Base-by-base conservation (phyloP, 2,113 vertebrate genomes). In the Nyctereutes procyonoides region DNA sequence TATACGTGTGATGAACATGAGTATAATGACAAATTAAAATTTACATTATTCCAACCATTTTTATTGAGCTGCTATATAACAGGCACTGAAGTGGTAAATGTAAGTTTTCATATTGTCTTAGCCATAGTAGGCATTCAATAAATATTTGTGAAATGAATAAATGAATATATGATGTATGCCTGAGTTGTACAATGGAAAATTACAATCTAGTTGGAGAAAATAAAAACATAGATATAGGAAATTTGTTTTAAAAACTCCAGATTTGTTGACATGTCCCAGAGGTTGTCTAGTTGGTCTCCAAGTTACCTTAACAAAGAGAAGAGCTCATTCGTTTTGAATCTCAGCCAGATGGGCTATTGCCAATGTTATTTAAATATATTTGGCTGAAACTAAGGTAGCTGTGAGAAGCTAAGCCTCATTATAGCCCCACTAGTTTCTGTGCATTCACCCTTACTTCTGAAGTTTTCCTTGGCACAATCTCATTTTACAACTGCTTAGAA, bases 271-370 rank as follows among this genome's bases (percentile, higher is more conserved):
- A 73, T n/a, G 65, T 80, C 24, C 17, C 32, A 58, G 43, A 90
- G 30, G 13, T 88, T 80, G 56, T 77, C 51, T 63, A 94, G 2
- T 56, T 87, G n/a, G 19, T 94, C 24, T 97, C 77, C 62, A 93
- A 63, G 35, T 84, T 90, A 84, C 69, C 30, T 88, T 93, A 90
- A 94, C 63, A 95, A 92, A 73, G 26, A 88, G 65, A 90, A 92
- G 76, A 94, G 38, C 90, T 95, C 76, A 32, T 88, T 88, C 56
- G 63, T 56, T 87, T 71, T 94, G 32, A 88, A 94, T 92, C 89
- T 63, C 84, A 96, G n/a, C 74, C 86, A 94, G 13, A 76, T 92
- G 56, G 60, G 22, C 55, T 86, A 38, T 55, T 93, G 35, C 51
- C 69, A 87, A 32, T 93, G 51, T 90, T 74, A 76, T 58, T 53